Base-by-base conservation (phyloP, 2,113 vertebrate species). In the Antechinus flavipes region DNA sequence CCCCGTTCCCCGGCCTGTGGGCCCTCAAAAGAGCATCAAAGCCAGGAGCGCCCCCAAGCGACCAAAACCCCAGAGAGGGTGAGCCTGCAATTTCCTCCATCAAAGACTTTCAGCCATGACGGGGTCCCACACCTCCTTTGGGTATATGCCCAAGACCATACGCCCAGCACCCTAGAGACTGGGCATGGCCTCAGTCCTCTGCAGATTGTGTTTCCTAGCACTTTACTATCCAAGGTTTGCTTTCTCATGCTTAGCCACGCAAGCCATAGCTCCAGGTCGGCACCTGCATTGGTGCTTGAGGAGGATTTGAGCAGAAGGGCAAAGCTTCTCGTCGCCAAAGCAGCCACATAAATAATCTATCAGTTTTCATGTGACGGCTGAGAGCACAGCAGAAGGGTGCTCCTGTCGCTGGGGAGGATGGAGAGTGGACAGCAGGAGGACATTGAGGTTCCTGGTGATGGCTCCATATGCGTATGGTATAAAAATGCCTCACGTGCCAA, bases 11-110 rank as follows among this genome's bases (percentile, higher is more conserved):
- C 96, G 96, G 54, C 92, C 97, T 52, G 91, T 94, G 61, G 98
- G 92, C 93, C 93, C 98, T 35, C 99, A 98, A 97, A 99, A 99
- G 97, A 98, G 94, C 89, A 54, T 95, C 56, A 99, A 98, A 97
- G 90, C 54, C 19, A 98, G 97, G 96, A 98, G 97, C 12, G 95
- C 98, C 90, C 98, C 97, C 47, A 99, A 98, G 98, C 98, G 98
- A 97, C 56, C 94, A 50, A 98, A 92, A 55, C 56, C 95, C 0
- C 98, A 98, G 90, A 98, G 92, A 98, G 97, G 47, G 94, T 99
- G 97, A 99, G 91, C 12, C 54, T n/a, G 89, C 84, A 42, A 56
- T 92, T 95, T 94, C 93, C 8, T 0, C 26, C 52, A 93, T 50
- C 0, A 96, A 96, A 97, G 97, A 98, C 97, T 97, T 91, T 35